phyloP scores from a whole-genome alignment of 2,797 vertebrate species.

The Enteromius afrohamiltoni region DNA sequence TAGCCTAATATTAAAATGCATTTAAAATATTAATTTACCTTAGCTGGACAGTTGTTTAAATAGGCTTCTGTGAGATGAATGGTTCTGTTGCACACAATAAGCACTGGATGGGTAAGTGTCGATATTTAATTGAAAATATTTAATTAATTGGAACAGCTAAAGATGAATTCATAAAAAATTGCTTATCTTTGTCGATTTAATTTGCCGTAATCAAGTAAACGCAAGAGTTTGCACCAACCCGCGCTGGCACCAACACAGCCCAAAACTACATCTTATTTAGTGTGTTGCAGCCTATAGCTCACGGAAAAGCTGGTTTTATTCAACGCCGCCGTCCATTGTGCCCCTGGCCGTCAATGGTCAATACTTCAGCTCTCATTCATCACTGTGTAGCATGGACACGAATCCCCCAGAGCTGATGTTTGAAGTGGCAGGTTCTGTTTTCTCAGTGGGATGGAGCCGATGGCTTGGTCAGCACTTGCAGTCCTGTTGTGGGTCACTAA shows the following conservation, averaged over 20 bases:
- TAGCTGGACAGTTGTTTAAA: neutral
- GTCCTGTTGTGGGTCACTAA: conserved; percentile 16
- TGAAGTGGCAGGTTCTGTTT: conserved; percentile 39
- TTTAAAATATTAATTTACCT: neutral
- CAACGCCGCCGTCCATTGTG: conserved; percentile 35
- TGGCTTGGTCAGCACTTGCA: conserved; percentile 39
- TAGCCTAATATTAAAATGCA: neutral
- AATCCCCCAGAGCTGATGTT: conserved; percentile 18
- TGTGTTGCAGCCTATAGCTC: neutral
- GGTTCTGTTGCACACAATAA: neutral
- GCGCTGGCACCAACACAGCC: neutral
- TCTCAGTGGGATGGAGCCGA: conserved; percentile 26
- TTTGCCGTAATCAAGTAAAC: conserved; percentile 3
- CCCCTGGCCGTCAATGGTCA: conserved; percentile 25
- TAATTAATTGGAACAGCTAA: neutral
- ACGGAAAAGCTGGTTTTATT: conserved; percentile 14
- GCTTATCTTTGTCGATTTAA: neutral
- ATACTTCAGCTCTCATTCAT: conserved; percentile 54
- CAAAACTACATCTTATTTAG: conserved; percentile 7
- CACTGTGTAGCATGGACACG: conserved; percentile 35
- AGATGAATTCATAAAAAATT: neutral
- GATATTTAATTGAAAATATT: neutral
- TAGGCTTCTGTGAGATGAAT: neutral
- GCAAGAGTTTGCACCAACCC: neutral
- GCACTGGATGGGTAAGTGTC: neutral